A percentile compares a stretch with the other conserved stretches of the same genome.
Evolutionary conservation across 2,888 invertebrate species (phyloP).

Genomic region (Tenthredo amoena): DNA sequence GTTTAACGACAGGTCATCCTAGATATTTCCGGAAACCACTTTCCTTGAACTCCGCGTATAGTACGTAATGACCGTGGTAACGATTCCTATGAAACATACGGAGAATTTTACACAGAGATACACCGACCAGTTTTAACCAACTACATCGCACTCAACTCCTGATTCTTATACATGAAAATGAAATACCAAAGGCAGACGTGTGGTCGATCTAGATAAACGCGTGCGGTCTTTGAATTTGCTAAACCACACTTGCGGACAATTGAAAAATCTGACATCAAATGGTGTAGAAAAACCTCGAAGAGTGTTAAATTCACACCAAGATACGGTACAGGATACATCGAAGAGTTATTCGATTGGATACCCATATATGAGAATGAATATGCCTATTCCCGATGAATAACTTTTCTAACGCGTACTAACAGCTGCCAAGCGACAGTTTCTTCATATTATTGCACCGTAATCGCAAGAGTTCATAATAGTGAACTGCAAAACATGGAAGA

Average conservation of each 20-base stretch:
- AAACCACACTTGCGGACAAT: background rate
- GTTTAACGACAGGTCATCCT: background rate
- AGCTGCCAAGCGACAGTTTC: background rate
- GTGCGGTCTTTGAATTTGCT: background rate
- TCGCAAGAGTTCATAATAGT: background rate
- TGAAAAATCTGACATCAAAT: background rate
- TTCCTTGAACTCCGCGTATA: background rate
- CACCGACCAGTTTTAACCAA: too few species aligned
- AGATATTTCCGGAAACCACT: background rate
- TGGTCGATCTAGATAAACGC: background rate
- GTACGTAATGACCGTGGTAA: background rate
- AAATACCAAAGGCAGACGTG: background rate
- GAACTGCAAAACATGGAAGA: background rate
- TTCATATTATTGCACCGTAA: background rate
- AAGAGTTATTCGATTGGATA: background rate
- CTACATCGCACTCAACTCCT: background rate
- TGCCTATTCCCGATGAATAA: background rate
- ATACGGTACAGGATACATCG: background rate
- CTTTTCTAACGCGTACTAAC: slow-evolving; percentile 1
- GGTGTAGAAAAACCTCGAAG: background rate
- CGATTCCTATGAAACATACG: background rate
- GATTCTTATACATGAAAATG: background rate
- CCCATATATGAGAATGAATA: background rate
- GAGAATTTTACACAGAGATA: background rate
- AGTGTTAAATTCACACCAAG: background rate